Evolutionary conservation across 2,113 vertebrate genomes (phyloP).

Genomic region (Saimiri boliviensis): DNA sequence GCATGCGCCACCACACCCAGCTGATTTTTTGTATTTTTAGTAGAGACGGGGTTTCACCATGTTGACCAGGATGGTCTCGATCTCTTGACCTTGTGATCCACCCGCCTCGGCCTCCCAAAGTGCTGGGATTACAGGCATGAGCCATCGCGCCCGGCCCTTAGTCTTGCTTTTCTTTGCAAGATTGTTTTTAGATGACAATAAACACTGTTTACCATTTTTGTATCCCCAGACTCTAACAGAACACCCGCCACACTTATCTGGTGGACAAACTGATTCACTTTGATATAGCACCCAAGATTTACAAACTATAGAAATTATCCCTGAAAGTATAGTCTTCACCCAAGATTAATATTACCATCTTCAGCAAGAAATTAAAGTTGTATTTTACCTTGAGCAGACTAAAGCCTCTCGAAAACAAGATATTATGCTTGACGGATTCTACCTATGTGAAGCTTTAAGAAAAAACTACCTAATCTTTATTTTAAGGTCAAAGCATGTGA

Average conservation of each 20-base stretch:
- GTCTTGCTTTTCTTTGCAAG: not conserved
- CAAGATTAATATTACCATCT: not conserved
- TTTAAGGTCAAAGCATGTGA: not conserved
- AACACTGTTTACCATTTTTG: not conserved
- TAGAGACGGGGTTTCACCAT: no score
- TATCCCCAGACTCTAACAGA: not conserved
- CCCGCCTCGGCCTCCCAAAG: no score
- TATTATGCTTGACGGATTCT: not conserved
- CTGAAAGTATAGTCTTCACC: no score
- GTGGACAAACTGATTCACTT: not conserved
- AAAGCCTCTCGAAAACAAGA: not conserved
- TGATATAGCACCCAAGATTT: not conserved
- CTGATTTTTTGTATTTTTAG: no score
- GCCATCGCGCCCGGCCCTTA: not conserved
- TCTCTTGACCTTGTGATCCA: no score
- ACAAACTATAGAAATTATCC: no score
- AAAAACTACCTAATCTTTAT: not conserved
- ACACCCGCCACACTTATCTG: not conserved
- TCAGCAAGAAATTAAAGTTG: not conserved
- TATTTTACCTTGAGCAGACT: not conserved
- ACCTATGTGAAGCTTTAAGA: not conserved
- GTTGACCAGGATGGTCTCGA: no score
- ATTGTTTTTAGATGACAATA: not conserved
- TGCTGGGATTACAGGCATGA: no score
- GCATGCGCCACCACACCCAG: no score